Evolutionary conservation across 2,113 vertebrate species (phyloP), one percentile per base, ranked within the genome.

Genomic region (Nibea coibor): DNA sequence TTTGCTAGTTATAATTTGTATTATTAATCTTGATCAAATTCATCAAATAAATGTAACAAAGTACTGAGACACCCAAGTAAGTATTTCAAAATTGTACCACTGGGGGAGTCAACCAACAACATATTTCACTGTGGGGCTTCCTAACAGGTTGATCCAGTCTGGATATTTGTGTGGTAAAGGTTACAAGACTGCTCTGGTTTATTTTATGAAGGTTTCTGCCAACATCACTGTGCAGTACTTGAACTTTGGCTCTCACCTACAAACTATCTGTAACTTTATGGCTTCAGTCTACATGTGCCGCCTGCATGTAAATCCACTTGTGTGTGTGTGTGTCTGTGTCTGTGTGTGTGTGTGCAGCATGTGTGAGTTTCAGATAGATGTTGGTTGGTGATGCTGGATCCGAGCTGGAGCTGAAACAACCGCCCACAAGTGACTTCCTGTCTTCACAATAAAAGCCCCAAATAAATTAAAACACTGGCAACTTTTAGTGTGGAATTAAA

Each of bases 361-460:
- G 8, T 51, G 45, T 69, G 45, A 17, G 10, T 4, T 9, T 39
- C 35, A 39, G 35, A 39, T 39, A 39, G 7, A 39, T 39, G 35
- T 39, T 39, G 35, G 77, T 22, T 57, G 72, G 48, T 59, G 74
- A 62, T 78, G 43, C 43, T 45, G 57, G 31, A 63, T 71, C 83
- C 80, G 74, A 80, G 50, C 20, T 47, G 10, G 31, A 71, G 12
- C 56, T 19, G 6, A 16, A 63, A 10, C 35, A 42, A 31, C 61
- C 35, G 9, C 69, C 51, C 45, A 20, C 74, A 56, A 20, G 2
- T 16, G 0, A 67, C 63, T 87, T 89, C 82, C 80, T 26, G 69
- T 70, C 19, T 88, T 81, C 87, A 89, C 0, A 82, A 81, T 90
- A 86, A 91, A 84, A 0, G 26, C 16, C 16, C 15, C 2, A 53